These are phyloP conservation scores for Hyles euphorbiae DNA, from an alignment of 1,140 invertebrate genomes.

Conservation along the genomic window DNA sequence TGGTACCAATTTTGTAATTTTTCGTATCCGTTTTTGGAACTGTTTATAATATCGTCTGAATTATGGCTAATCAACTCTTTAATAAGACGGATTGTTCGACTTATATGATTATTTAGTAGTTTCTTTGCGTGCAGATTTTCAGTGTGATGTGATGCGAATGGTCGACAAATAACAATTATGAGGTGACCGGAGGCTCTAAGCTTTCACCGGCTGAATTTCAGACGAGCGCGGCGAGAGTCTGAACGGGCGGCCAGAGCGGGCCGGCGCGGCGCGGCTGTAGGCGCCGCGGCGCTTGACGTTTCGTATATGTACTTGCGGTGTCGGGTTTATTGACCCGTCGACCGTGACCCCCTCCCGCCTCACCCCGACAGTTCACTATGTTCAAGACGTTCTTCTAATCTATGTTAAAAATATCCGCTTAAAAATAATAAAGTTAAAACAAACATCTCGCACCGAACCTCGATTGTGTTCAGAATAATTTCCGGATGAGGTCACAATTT, in stretches of 20 bases:
- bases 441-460: too few relatives aligned
- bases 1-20: too few relatives aligned
- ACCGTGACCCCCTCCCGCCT: conserved; percentile 50
- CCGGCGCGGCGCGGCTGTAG: conserved; percentile 14
- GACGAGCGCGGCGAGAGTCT: conserved; percentile 9
- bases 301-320: conserved; percentile 22
- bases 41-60: too few relatives aligned
- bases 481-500: too few relatives aligned
- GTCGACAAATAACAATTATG: not conserved
- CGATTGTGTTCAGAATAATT: too few relatives aligned
- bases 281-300: conserved; percentile 20
- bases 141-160: not conserved
- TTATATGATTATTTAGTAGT: too few relatives aligned
- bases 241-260: not conserved
- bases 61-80: too few relatives aligned
- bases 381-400: conserved; percentile 1
- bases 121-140: too few relatives aligned
- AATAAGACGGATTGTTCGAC: too few relatives aligned
- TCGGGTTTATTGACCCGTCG: conserved; percentile 55
- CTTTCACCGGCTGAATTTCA: conserved; percentile 31
- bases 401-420: too few relatives aligned
- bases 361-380: conserved; percentile 2
- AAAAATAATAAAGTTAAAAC: too few relatives aligned
- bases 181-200: not conserved
- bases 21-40: too few relatives aligned